These are phyloP conservation scores for Cervus canadensis DNA, from an alignment of 2,113 vertebrate species.

Conservation along the genomic window DNA sequence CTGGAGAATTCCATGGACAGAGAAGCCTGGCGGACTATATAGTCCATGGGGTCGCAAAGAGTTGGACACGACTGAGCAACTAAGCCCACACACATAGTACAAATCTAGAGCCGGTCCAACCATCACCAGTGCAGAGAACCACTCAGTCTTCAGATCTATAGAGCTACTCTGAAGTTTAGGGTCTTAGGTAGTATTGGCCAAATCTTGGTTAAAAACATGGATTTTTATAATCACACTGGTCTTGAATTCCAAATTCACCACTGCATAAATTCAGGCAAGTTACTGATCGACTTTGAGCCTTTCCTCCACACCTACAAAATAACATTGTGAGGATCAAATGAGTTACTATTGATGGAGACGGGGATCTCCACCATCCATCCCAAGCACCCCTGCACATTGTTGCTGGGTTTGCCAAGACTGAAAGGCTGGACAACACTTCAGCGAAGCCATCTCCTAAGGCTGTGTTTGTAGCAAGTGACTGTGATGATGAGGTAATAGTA, in stretches of 20 bases:
- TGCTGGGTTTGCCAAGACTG: neutral
- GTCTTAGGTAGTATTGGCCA: neutral
- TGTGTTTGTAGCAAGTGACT: neutral
- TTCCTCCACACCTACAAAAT: conserved; percentile 2
- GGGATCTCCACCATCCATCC: neutral
- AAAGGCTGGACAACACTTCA: neutral
- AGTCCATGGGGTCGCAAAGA: neutral
- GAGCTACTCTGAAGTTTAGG: neutral
- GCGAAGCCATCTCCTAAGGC: neutral
- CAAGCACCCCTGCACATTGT: neutral
- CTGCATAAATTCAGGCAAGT: neutral
- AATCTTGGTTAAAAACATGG: neutral
- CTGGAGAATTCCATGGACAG: neutral
- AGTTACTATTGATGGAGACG: neutral
- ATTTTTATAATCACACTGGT: conserved; percentile 13
- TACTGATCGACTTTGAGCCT: neutral
- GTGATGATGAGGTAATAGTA: neutral
- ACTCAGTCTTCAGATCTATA: neutral
- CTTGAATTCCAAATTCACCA: conserved; percentile 35
- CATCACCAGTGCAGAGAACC: neutral
- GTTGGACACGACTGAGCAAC: neutral
- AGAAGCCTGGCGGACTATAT: neutral
- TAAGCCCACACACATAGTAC: neutral
- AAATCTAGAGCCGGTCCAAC: neutral
- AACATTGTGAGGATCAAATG: neutral